Conservation (phyloP, 2,797 vertebrate species). For the Furcifer pardalis region DNA sequence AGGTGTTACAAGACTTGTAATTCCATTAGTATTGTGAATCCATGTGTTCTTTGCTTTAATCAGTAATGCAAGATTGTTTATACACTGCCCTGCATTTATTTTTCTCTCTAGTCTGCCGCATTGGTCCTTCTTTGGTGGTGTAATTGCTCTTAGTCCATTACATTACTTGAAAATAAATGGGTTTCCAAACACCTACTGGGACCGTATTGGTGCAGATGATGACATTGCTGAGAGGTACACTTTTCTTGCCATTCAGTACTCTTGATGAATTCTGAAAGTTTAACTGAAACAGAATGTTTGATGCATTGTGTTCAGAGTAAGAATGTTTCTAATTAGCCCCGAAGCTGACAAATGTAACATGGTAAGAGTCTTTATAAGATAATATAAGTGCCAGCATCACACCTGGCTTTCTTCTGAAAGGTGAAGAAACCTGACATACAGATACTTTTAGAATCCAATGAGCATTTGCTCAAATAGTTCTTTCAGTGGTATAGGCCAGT, state of each 20-base stretch:
- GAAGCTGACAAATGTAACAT: background rate
- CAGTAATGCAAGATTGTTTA: background rate
- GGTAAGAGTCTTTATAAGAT: background rate
- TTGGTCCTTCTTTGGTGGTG: slow-evolving; percentile 73
- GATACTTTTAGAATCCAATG: too few species aligned
- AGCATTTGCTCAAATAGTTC: too few species aligned
- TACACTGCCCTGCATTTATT: background rate
- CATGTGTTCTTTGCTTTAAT: background rate
- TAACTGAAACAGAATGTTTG: background rate
- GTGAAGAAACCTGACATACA: background rate
- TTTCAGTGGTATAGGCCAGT: too few species aligned
- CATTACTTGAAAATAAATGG: slow-evolving; percentile 80
- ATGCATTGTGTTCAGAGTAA: slow-evolving; percentile 39
- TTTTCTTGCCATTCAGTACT: slow-evolving; percentile 7
- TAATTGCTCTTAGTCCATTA: slow-evolving; percentile 76
- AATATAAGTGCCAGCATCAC: background rate
- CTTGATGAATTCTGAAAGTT: background rate
- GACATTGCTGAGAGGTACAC: slow-evolving; percentile 75
- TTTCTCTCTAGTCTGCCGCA: slow-evolving; percentile 69
- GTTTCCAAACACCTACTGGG: slow-evolving; percentile 78
- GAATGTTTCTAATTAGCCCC: background rate
- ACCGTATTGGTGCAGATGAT: slow-evolving; percentile 65
- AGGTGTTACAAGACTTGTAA: background rate
- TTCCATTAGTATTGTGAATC: background rate
- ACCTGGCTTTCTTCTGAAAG: background rate